Evolutionary conservation across 1,140 invertebrate species (phyloP).

Genomic region (Euura lappo): DNA sequence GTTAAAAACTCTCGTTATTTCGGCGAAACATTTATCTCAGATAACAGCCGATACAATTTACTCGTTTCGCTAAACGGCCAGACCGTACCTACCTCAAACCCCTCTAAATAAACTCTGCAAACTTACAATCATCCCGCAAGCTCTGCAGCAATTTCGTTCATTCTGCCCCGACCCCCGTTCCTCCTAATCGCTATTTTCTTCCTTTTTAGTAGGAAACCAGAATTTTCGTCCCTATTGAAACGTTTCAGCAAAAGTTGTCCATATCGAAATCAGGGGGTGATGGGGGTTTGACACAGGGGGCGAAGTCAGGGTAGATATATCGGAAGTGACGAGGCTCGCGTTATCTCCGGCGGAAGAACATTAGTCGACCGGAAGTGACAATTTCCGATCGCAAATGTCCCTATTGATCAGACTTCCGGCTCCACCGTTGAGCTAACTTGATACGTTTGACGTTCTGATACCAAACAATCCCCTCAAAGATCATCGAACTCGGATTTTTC

Average conservation of each 20-base stretch:
- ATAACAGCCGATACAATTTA: background rate
- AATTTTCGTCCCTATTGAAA: conserved; percentile 11
- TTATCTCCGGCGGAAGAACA: conserved; percentile 41
- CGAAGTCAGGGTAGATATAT: conserved; percentile 29
- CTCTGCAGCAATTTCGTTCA: too few relatives aligned
- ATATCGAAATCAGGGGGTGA: conserved; percentile 16
- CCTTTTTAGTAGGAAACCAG: too few relatives aligned
- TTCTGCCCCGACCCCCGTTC: too few relatives aligned
- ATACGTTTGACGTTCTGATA: background rate
- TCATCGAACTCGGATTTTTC: background rate
- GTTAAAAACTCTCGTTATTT: background rate
- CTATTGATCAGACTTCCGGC: conserved; percentile 42
- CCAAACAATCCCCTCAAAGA: conserved; percentile 19
- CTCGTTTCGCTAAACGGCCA: background rate
- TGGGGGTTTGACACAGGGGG: background rate
- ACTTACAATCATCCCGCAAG: too few relatives aligned
- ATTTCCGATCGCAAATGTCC: conserved; percentile 47
- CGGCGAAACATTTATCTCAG: background rate
- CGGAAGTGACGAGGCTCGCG: conserved; percentile 31
- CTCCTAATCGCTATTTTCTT: too few relatives aligned
- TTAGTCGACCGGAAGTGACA: conserved; percentile 45
- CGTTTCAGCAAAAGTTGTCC: conserved; percentile 11
- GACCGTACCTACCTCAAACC: background rate
- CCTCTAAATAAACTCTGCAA: too few relatives aligned
- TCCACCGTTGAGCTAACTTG: conserved; percentile 33